These are phyloP conservation scores for Lordiphosa mommai DNA, from an alignment of 1,140 invertebrate species.

Conservation along the genomic window DNA sequence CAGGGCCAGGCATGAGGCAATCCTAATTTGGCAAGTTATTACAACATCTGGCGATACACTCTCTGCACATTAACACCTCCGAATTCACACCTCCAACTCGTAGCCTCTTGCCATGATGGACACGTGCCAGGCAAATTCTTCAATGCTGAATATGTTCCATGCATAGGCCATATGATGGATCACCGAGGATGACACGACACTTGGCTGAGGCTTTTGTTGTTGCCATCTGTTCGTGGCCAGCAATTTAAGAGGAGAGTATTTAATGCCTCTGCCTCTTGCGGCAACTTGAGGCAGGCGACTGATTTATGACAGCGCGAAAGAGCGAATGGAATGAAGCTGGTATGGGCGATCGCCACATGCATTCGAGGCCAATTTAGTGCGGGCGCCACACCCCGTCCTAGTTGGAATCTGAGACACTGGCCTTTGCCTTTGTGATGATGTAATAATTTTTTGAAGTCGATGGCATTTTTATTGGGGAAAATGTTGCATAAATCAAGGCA, in stretches of 20 bases:
- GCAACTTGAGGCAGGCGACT: constrained; percentile 54
- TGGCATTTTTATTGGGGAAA: constrained; percentile 73
- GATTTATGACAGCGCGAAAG: constrained; percentile 66
- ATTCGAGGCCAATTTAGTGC: constrained; percentile 60
- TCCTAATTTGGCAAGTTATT: constrained; percentile 63
- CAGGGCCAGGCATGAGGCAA: constrained; percentile 22
- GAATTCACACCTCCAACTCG: constrained; percentile 13
- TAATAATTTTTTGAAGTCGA: constrained; percentile 70
- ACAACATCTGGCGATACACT: constrained; percentile 38
- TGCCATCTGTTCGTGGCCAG: constrained; percentile 52
- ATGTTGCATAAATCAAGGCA: constrained; percentile 75
- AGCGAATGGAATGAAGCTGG: constrained; percentile 29
- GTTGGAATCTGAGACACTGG: constrained; percentile 16
- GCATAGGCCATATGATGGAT: constrained; percentile 63
- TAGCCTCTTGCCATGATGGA: constrained; percentile 46
- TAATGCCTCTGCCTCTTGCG: constrained; percentile 44
- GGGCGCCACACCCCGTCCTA: constrained; percentile 55
- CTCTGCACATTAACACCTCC: constrained; percentile 38
- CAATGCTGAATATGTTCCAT: constrained; percentile 28
- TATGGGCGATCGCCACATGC: constrained; percentile 6
- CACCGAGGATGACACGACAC: constrained; percentile 69
- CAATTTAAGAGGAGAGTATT: constrained; percentile 66
- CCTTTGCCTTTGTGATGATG: constrained; percentile 55
- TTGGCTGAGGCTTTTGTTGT: constrained; percentile 46
- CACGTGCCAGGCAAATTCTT: constrained; percentile 69